These are phyloP conservation scores for Panulirus ornatus DNA, from an alignment of 1,140 invertebrate species.

Conservation along the genomic window DNA sequence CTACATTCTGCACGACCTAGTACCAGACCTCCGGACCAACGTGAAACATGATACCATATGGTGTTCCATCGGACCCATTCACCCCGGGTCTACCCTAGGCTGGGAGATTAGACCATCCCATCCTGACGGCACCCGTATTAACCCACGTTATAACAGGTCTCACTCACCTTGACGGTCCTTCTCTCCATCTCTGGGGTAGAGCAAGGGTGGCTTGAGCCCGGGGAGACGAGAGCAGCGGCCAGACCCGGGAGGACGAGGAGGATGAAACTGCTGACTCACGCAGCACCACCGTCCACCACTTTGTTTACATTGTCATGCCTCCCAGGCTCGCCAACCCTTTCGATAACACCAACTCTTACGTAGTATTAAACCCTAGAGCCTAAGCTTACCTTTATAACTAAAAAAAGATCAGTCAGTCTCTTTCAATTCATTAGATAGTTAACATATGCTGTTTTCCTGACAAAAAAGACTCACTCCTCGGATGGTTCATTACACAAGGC, in stretches of 20 bases:
- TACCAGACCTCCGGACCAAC: neutral
- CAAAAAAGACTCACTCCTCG: too few species aligned
- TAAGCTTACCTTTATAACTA: too few species aligned
- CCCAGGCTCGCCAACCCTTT: conserved; percentile 18
- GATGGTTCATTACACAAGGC: neutral
- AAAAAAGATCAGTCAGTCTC: too few species aligned
- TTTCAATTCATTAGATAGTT: too few species aligned
- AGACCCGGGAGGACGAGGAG: neutral
- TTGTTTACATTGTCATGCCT: conserved; percentile 45
- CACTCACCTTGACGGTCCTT: conserved; percentile 23
- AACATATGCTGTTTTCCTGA: too few species aligned
- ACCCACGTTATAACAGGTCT: neutral
- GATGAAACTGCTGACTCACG: neutral
- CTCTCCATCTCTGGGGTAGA: conserved; percentile 17
- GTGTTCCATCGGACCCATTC: neutral
- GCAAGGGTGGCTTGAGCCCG: neutral
- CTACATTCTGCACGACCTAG: neutral
- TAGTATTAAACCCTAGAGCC: too few species aligned
- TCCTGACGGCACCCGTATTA: neutral
- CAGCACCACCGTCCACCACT: neutral
- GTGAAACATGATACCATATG: neutral
- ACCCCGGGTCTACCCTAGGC: neutral
- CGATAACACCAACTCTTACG: too few species aligned
- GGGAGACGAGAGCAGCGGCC: neutral
- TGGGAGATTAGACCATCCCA: neutral